Evolutionary conservation across 2,888 invertebrate species (phyloP).

Genomic region (Eupithecia exiguata): DNA sequence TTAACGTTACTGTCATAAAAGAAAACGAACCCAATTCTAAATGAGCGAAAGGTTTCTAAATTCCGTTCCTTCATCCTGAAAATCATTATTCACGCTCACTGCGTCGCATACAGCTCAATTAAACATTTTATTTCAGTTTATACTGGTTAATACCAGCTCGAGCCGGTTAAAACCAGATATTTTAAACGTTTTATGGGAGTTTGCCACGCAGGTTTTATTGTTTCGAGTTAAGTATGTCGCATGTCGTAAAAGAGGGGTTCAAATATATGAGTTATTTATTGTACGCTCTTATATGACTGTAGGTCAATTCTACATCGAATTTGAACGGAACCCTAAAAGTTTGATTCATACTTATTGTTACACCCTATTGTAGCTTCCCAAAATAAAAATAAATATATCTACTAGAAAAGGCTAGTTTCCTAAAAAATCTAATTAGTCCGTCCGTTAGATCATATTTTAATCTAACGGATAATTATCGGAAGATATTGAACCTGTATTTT

Average conservation of each 20-base stretch:
- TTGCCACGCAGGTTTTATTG: conserved; percentile 44
- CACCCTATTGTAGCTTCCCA: too few species aligned
- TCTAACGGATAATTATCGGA: too few species aligned
- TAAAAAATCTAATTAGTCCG: too few species aligned
- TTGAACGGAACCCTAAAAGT: background rate
- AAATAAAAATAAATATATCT: too few species aligned
- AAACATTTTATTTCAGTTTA: conserved; percentile 34
- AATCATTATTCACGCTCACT: conserved; percentile 34
- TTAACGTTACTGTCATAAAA: too few species aligned
- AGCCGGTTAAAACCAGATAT: conserved; percentile 45
- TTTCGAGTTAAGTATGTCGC: conserved; percentile 39
- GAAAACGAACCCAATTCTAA: background rate
- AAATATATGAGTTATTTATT: conserved; percentile 31
- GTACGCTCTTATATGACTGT: background rate
- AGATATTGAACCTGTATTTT: too few species aligned
- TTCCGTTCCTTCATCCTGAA: conserved; percentile 14
- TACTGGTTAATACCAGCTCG: conserved; percentile 43
- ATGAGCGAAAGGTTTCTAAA: conserved; percentile 4
- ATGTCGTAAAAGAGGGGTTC: conserved; percentile 40
- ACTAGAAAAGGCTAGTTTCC: too few species aligned
- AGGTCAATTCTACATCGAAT: background rate
- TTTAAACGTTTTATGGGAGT: conserved; percentile 51
- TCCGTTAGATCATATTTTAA: too few species aligned
- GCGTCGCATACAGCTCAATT: conserved; percentile 46
- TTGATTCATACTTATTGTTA: background rate